Evolutionary conservation across 2,797 vertebrate genomes (phyloP), one percentile per base, ranked within the genome.

Genomic region (Atherinosoma microstoma): DNA sequence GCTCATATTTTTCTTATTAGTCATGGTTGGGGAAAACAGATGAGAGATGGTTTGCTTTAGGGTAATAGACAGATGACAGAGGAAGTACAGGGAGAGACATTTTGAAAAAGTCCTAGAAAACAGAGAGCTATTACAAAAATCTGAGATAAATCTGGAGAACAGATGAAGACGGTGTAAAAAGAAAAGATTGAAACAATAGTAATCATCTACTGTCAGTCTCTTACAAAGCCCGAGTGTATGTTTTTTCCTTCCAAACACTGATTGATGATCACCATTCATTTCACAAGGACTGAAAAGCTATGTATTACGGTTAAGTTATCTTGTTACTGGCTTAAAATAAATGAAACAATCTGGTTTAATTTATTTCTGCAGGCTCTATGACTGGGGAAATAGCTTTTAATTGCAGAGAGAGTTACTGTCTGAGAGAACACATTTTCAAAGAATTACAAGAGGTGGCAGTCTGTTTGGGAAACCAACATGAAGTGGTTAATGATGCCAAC

Each of bases 401-500:
- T 80, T 80, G 84, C 66, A 76, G 75, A 73, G 78, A 78, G 80
- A 64, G 35, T 83, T 80, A 78, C 78, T 76, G 78, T 80, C 79
- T 83, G 76, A 42, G 53, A 9, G 75, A 85, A 51, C 76, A 71
- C 82, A 86, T 85, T 84, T 90, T 86, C 75, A 75, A 60, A 85
- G 76, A 89, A 84, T 83, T 86, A 76, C 69, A 87, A 78, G 76
- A 75, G 71, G 68, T 83, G 83, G 81, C 72, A 80, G 82, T 85
- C 79, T 87, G 73, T 69, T 64, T 75, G 47, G 78, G 84, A 89
- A 91, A 88, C 75, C 62, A 68, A 78, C 66, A 67, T 20, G 79
- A 88, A 85, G 87, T 58, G 79, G 74, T 81, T 83, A 86, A 88
- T 87, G 89, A 90, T 91, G 85, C 84, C 87, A 84, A 80, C 80